Base-by-base conservation (phyloP, 2,888 invertebrate genomes). In the Lamproptera curius region DNA sequence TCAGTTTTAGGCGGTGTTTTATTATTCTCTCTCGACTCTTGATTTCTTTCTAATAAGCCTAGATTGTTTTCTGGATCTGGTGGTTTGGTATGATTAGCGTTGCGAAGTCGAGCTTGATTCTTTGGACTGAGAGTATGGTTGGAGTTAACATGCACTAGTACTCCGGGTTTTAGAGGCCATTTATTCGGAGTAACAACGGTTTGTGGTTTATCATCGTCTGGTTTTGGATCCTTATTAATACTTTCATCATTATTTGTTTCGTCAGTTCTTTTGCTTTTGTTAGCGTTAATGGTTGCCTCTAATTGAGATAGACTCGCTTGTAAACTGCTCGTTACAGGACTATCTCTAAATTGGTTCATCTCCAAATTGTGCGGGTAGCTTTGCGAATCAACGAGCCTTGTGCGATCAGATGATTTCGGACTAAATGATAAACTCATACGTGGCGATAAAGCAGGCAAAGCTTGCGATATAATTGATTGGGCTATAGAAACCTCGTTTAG, bases 101-200 rank as follows among this genome's bases (percentile, higher is more conserved):
- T 70, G 62, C 76, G 76, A 28, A 84, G 65, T 64, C 78, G 70
- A 2, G 83, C 78, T 67, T 85, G 87, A 58, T 88, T 88, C 61
- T 88, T 88, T 20, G 91, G 90, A 59, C 91, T 90, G 11, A 91
- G 67, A 60, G 93, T 94, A 74, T 94, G 93, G 73, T 93, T 92
- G 47, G 94, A 94, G 82, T 95, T 95, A 16, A 96, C 93, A 73
- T 96, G 96, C 40, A 96, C 93, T 65, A 96, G 89, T 44, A 96
- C 95, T 43, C 96, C 96, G 1, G 96, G 96, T 67, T 95, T 93
- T 51, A 96, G 80, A 6, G 96, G 96, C 96, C 96, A 97, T 70
- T 94, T 93, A 58, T 89, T 92, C 2, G 90, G 90, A 15, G 92
- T 89, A 16, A 74, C 72, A 26, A 76, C 72, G 52, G 73, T 70